phyloP scores from a whole-genome alignment of 2,888 invertebrate genomes.

The Kuschelorhynchus macadamiae region DNA sequence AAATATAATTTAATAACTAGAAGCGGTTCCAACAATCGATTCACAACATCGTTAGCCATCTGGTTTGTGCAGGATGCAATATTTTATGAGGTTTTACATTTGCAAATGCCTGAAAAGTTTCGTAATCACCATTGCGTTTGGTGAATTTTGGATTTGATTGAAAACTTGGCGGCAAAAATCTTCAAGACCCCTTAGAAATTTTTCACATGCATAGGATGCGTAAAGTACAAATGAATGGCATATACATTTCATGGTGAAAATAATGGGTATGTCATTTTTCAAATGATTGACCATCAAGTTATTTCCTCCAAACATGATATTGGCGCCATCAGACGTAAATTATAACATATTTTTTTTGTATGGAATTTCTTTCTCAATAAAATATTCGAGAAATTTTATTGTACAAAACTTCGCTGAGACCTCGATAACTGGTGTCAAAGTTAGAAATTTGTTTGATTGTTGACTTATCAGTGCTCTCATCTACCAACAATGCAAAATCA shows the following conservation, averaged over 20 bases:
- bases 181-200: slow-evolving; percentile 55
- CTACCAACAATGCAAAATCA: neutral
- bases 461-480: slow-evolving; percentile 17
- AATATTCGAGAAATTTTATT: neutral
- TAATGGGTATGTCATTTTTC: slow-evolving; percentile 47
- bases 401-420: slow-evolving; percentile 8
- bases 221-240: slow-evolving; percentile 58
- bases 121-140: neutral
- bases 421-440: slow-evolving; percentile 14
- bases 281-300: slow-evolving; percentile 41
- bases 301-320: slow-evolving; percentile 46
- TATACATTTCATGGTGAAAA: slow-evolving; percentile 56
- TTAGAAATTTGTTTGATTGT: slow-evolving; percentile 27
- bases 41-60: slow-evolving; percentile 8
- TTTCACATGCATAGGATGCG: slow-evolving; percentile 55
- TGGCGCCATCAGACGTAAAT: slow-evolving; percentile 51
- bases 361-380: slow-evolving; percentile 29
- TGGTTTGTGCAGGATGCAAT: too few relatives aligned
- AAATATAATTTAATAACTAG: neutral
- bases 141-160: too few relatives aligned
- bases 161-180: slow-evolving; percentile 3
- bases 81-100: too few relatives aligned
- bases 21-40: neutral
- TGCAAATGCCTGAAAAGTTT: too few relatives aligned
- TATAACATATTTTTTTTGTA: slow-evolving; percentile 48